Evolutionary conservation across 2,797 vertebrate genomes (phyloP), one percentile per base, ranked within the genome.

Genomic region (Myiothlypis chrysogaster): DNA sequence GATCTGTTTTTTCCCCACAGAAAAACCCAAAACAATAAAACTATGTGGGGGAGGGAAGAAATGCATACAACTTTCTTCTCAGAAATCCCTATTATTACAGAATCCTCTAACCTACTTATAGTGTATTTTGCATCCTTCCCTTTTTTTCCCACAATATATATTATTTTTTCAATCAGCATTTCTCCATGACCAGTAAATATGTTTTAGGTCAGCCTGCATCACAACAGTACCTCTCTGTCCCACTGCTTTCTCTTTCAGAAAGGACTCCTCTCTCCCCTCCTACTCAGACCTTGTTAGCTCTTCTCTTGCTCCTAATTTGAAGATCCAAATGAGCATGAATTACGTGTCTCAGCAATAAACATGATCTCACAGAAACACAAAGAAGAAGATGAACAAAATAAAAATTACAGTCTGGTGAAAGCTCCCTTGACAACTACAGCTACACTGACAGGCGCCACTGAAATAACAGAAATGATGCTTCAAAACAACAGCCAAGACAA

Each of bases 381-480:
- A 96, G 80, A 93, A 88, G 82, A 71, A 73, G 65, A 93, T n/a
- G 85, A 92, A 86, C 69, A 89, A 91, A 95, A 94, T 82, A 94
- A 89, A 90, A 94, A 95, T 93, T 69, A 83, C 85, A 68, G 95
- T 84, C 91, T 95, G 83, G 56, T 93, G 91, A 97, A 95, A 93
- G 95, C 73, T 95, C 75, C 83, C 89, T 89, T 96, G 95, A 97
- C 93, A 96, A 91, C 92, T 95, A 72, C 85, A 91, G 73, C 80
- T 91, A 86, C 83, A 83, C 75, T 93, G 94, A 96, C 85, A 97
- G 91, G 95, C 92, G 60, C 93, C 89, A 83, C 80, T 92, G 89
- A 95, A 97, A 96, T 95, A 96, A 96, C 60, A 96, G 68, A 55
- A 94, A 83, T 14, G 84, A 93, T 94, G 93, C 92, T 93, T 93